These are phyloP conservation scores for Hippocampus zosterae DNA, from an alignment of 2,113 vertebrate genomes.

Conservation along the genomic window DNA sequence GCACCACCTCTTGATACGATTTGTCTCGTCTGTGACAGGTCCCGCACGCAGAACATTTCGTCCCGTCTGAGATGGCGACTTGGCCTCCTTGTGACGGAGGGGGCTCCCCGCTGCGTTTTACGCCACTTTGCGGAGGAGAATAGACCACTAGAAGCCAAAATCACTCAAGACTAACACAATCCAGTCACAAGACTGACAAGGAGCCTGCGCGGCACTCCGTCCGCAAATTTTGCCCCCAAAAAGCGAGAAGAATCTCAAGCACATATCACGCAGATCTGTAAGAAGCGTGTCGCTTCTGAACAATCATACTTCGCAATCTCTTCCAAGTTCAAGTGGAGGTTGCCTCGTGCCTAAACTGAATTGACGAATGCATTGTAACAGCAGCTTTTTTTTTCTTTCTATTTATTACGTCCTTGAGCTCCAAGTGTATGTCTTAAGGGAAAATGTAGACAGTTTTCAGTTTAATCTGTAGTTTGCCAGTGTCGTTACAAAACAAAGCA, in stretches of 20 bases:
- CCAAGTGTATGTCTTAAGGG: slow-evolving; percentile 91
- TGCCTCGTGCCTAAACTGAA: slow-evolving; percentile 99
- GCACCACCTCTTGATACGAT: slow-evolving; percentile 1
- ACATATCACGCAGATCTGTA: slow-evolving; percentile 80
- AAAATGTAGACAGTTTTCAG: slow-evolving; percentile 82
- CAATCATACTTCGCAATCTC: slow-evolving; percentile 95
- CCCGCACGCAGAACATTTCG: slow-evolving; percentile 78
- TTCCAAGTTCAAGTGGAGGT: slow-evolving; percentile 85
- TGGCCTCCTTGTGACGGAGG: slow-evolving; percentile 89
- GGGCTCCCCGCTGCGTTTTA: slow-evolving; percentile 80
- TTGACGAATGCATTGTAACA: slow-evolving; percentile 99
- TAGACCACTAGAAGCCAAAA: slow-evolving; percentile 88
- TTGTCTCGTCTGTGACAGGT: slow-evolving; percentile 45
- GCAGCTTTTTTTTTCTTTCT: slow-evolving; percentile 79
- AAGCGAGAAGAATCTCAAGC: slow-evolving; percentile 69
- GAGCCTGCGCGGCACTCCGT: slow-evolving; percentile 50
- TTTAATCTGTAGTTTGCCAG: slow-evolving; percentile 75
- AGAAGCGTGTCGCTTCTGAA: slow-evolving; percentile 89
- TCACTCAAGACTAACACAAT: slow-evolving; percentile 74
- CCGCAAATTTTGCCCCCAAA: slow-evolving; percentile 72
- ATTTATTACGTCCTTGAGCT: slow-evolving; percentile 97
- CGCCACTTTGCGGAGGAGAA: slow-evolving; percentile 79
- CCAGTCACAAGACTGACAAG: slow-evolving; percentile 84
- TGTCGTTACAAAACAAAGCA: slow-evolving; percentile 39
- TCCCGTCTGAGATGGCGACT: slow-evolving; percentile 83